Conservation (phyloP, 1,140 invertebrate species). For the Pseudomyrmex concolor region DNA sequence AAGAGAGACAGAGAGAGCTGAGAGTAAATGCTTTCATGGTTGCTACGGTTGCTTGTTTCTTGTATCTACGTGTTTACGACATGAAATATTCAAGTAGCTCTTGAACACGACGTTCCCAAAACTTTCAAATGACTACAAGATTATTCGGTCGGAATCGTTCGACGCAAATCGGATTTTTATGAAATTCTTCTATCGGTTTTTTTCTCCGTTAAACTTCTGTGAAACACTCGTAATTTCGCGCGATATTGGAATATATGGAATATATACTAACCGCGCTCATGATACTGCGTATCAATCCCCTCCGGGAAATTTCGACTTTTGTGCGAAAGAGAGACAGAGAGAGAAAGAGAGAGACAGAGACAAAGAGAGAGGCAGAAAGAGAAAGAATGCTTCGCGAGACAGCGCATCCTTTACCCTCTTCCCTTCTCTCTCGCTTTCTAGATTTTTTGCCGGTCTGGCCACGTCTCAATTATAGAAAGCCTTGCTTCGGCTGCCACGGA, state of each 20-base stretch:
- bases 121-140: slow-evolving; percentile 27
- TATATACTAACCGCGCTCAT: slow-evolving; percentile 25
- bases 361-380: slow-evolving; percentile 57
- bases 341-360: slow-evolving; percentile 64
- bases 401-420: slow-evolving; percentile 69
- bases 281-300: slow-evolving; percentile 53
- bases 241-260: slow-evolving; percentile 1
- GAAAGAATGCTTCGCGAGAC: slow-evolving; percentile 74
- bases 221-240: slow-evolving; percentile 4
- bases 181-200: neutral
- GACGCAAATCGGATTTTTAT: neutral
- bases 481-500: slow-evolving; percentile 85
- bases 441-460: slow-evolving; percentile 79
- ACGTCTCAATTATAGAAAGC: slow-evolving; percentile 85
- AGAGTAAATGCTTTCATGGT: slow-evolving; percentile 47
- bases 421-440: slow-evolving; percentile 60
- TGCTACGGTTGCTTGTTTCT: slow-evolving; percentile 57
- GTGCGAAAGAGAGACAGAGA: slow-evolving; percentile 63
- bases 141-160: slow-evolving; percentile 33
- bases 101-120: slow-evolving; percentile 21
- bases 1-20: neutral
- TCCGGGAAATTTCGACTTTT: slow-evolving; percentile 70
- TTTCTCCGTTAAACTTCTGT: neutral
- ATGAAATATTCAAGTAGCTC: slow-evolving; percentile 59
- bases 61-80: slow-evolving; percentile 35